Conservation (phyloP, 2,888 invertebrate genomes). For the Syrista parreyssii region DNA sequence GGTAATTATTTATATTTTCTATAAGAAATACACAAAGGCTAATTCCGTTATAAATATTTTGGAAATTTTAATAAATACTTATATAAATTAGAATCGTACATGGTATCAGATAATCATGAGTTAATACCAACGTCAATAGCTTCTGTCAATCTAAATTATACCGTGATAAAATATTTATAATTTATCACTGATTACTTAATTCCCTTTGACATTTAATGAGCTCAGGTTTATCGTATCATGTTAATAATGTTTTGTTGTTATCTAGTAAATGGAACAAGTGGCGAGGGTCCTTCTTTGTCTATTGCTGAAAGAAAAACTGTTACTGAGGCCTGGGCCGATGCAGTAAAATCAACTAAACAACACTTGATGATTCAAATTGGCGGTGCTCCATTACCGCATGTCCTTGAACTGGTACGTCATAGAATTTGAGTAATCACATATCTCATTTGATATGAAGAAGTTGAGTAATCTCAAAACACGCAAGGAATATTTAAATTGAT, state of each 20-base stretch:
- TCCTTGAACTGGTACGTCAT: conserved; percentile 72
- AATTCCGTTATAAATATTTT: background rate
- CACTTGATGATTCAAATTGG: conserved; percentile 81
- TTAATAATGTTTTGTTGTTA: background rate
- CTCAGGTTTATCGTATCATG: no score
- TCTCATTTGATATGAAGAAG: no score
- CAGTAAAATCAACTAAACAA: conserved; percentile 69
- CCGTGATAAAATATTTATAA: background rate
- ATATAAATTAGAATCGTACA: background rate
- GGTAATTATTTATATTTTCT: conserved; percentile 65
- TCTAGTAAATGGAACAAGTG: conserved; percentile 83
- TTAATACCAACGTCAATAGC: background rate
- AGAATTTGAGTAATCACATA: background rate
- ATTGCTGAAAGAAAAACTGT: conserved; percentile 75
- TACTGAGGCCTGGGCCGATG: conserved; percentile 74
- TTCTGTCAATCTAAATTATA: no score
- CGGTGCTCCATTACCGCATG: conserved; percentile 76
- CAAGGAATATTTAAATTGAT: background rate
- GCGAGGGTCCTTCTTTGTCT: conserved; percentile 79
- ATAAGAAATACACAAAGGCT: no score
- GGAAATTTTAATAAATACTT: background rate
- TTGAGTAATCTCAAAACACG: background rate
- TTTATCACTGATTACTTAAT: background rate
- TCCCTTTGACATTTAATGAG: background rate
- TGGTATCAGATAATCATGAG: background rate